Conservation (phyloP, 2,888 invertebrate genomes). For the Drosophila eohydei region DNA sequence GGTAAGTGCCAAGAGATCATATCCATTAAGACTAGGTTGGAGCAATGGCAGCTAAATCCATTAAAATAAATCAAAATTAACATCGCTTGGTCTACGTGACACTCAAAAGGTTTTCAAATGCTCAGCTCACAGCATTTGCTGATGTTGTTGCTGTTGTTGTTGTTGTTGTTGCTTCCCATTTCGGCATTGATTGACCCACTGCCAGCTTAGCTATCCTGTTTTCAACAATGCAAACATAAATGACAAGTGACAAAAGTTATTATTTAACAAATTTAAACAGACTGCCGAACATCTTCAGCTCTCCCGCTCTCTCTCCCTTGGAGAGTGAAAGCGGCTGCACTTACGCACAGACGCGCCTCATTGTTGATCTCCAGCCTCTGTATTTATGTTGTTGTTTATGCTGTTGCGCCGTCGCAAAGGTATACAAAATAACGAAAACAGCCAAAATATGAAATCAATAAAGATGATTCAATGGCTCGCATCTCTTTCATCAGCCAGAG, state of each 20-base stretch:
- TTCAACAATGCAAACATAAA: conserved; percentile 30
- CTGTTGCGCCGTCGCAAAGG: conserved; percentile 20
- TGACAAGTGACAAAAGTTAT: conserved; percentile 60
- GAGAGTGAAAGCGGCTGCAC: conserved; percentile 76
- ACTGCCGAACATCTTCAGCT: conserved; percentile 5
- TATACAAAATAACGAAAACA: conserved; percentile 9
- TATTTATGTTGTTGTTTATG: conserved; percentile 48
- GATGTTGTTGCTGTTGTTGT: neutral
- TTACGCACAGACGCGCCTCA: conserved; percentile 65
- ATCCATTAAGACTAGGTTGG: conserved; percentile 9
- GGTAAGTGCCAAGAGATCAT: conserved; percentile 88
- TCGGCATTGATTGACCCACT: conserved; percentile 38
- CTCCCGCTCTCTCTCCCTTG: neutral
- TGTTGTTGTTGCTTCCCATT: conserved; percentile 12
- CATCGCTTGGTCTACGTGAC: conserved; percentile 70
- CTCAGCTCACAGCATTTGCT: neutral
- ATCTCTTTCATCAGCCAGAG: conserved; percentile 73
- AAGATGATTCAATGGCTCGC: conserved; percentile 74
- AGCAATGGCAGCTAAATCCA: conserved; percentile 4
- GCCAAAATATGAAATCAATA: conserved; percentile 78
- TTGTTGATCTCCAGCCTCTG: conserved; percentile 61
- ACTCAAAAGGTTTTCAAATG: conserved; percentile 52
- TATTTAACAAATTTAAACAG: conserved; percentile 73
- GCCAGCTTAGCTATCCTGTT: conserved; percentile 27
- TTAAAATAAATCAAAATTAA: conserved; percentile 11